phyloP scores from a whole-genome alignment of 2,888 invertebrate genomes.

The Melanotus villosus region DNA sequence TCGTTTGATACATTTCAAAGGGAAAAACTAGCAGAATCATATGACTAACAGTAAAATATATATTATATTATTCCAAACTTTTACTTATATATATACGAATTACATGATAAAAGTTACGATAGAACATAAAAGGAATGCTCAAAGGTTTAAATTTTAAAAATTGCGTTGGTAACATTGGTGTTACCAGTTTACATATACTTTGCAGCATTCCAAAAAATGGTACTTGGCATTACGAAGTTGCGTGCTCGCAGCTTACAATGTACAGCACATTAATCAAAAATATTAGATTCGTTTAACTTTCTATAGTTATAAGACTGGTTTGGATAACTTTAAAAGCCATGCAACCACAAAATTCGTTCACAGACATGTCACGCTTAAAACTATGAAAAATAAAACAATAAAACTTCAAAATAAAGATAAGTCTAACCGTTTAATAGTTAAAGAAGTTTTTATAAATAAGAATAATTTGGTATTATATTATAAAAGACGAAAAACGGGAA shows the following conservation, averaged over 20 bases:
- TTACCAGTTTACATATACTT: neutral
- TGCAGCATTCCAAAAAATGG: conserved; percentile 19
- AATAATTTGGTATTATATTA: conserved; percentile 16
- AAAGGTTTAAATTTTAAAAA: neutral
- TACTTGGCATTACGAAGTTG: conserved; percentile 18
- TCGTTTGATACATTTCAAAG: conserved; percentile 24
- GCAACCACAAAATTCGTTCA: conserved; percentile 27
- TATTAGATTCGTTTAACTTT: conserved; percentile 27
- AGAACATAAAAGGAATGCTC: conserved; percentile 28
- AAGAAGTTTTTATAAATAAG: conserved; percentile 16
- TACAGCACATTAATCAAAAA: conserved; percentile 30
- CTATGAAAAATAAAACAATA: conserved; percentile 19
- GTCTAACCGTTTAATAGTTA: conserved; percentile 14
- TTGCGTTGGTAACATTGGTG: neutral
- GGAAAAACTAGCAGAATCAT: conserved; percentile 38
- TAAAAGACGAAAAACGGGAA: conserved; percentile 4
- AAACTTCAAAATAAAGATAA: conserved; percentile 4
- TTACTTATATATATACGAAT: conserved; percentile 26
- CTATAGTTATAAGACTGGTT: conserved; percentile 12
- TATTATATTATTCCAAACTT: conserved; percentile 37
- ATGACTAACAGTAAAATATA: conserved; percentile 46
- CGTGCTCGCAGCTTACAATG: conserved; percentile 19
- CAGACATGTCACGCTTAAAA: conserved; percentile 16
- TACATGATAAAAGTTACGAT: conserved; percentile 33
- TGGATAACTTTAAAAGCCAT: conserved; percentile 24